Conservation (phyloP, 2,113 vertebrate species). For the Oreochromis niloticus region DNA sequence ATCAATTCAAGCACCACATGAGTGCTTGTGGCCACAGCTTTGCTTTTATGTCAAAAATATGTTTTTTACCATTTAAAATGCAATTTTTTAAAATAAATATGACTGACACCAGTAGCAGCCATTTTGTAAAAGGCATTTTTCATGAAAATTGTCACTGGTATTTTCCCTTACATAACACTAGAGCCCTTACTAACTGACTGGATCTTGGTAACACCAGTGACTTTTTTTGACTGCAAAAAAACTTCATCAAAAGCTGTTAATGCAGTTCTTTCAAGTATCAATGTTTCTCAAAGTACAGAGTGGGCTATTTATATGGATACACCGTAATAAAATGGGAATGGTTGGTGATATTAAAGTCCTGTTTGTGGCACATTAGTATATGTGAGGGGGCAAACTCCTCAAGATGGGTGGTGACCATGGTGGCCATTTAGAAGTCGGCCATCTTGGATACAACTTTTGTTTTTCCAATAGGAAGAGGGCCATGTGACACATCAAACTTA, state of each 20-base stretch:
- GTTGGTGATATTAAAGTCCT: no score
- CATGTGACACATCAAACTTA: no score
- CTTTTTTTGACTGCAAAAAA: neutral
- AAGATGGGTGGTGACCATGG: no score
- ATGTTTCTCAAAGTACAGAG: neutral
- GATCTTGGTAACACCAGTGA: neutral
- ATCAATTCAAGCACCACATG: neutral
- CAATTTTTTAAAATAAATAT: neutral
- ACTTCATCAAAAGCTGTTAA: neutral
- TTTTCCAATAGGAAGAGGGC: no score
- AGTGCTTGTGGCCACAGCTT: neutral
- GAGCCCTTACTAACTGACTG: neutral
- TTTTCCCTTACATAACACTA: neutral
- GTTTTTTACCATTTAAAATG: neutral
- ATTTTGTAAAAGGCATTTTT: neutral
- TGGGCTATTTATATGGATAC: no score
- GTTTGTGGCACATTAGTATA: no score
- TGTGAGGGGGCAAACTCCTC: no score
- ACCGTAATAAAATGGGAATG: no score
- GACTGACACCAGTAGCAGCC: neutral
- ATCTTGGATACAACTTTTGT: no score
- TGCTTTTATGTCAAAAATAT: neutral
- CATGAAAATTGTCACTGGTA: neutral
- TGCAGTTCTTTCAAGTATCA: neutral
- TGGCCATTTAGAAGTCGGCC: no score